Base-by-base conservation (phyloP, 2,888 invertebrate species). In the Arctia plantaginis region DNA sequence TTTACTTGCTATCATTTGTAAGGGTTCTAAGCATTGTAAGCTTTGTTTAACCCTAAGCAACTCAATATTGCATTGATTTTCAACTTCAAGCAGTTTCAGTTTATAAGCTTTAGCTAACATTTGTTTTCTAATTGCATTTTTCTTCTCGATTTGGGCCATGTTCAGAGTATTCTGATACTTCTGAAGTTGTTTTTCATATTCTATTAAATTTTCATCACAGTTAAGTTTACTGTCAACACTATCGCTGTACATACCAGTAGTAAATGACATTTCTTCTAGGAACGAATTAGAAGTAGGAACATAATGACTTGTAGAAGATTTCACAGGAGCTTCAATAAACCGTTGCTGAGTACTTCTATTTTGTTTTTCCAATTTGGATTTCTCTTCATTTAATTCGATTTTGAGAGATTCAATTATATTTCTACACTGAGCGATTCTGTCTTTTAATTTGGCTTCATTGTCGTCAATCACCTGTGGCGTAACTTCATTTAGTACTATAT, bases 51-150 rank as follows among this genome's bases (percentile, higher is more conserved):
- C 93, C 33, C 94, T 89, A 67, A 95, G 87, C 62, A 95, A 79
- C 79, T 95, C 95, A 77, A 95, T 92, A 77, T 95, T 95, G 79
- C 95, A 95, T 86, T 95, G 95, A 80, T 95, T 95, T 88, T 96
- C 95, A 33, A 95, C 92, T 86, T 95, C 95, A 78, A 95, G 82
- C 66, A 95, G 88, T 80, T 95, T 96, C 15, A 95, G 80, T 76
- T 90, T 91, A 77, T 91, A 95, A 71, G 94, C 95, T 86, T 95
- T 95, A n/a, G 94, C 88, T 39, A 96, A 84, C 94, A 95, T 95
- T 87, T 95, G 93, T 83, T 93, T 95, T 77, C 93, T 89, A 55
- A 95, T 94, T 20, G 94, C 94, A 82, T 94, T 94, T 79, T 94
- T 94, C 86, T 95, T 96, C 81, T 95, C 95, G 69, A 91, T 89